These are phyloP conservation scores for Protonibea diacanthus DNA, from an alignment of 2,797 vertebrate species.

Conservation along the genomic window DNA sequence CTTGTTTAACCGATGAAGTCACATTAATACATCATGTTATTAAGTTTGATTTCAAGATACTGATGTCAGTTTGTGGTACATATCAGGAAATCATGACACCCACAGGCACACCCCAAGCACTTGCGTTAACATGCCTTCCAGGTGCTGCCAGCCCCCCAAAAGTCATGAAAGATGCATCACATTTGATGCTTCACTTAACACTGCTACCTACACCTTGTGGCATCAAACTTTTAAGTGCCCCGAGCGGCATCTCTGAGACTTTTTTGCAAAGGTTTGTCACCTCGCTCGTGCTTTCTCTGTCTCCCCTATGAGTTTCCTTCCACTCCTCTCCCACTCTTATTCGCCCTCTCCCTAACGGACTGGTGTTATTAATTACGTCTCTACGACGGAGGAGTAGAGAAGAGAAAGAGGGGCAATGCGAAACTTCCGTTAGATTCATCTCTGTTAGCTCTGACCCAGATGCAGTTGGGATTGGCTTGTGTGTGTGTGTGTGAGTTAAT, in stretches of 20 bases:
- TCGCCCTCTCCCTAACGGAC: slow-evolving; percentile 41
- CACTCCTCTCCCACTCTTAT: slow-evolving; percentile 21
- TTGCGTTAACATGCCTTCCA: background rate
- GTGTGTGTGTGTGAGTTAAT: slow-evolving; percentile 27
- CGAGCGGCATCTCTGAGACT: slow-evolving; percentile 17
- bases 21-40: background rate
- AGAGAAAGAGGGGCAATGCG: slow-evolving; percentile 54
- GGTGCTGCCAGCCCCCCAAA: background rate
- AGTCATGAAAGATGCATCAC: slow-evolving; percentile 42
- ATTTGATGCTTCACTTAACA: slow-evolving; percentile 32
- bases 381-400: slow-evolving; percentile 43
- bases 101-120: background rate
- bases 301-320: slow-evolving; percentile 15
- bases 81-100: slow-evolving; percentile 7
- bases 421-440: slow-evolving; percentile 70
- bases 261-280: slow-evolving; percentile 9
- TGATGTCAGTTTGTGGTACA: background rate
- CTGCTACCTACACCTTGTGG: slow-evolving; percentile 49
- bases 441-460: slow-evolving; percentile 77
- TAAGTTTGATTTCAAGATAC: background rate
- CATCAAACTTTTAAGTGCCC: slow-evolving; percentile 44
- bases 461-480: slow-evolving; percentile 57
- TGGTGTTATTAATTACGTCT: slow-evolving; percentile 73
- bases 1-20: background rate
- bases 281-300: slow-evolving; percentile 16